phyloP scores from a whole-genome alignment of 2,797 vertebrate species.

The Cyclura pinguis region DNA sequence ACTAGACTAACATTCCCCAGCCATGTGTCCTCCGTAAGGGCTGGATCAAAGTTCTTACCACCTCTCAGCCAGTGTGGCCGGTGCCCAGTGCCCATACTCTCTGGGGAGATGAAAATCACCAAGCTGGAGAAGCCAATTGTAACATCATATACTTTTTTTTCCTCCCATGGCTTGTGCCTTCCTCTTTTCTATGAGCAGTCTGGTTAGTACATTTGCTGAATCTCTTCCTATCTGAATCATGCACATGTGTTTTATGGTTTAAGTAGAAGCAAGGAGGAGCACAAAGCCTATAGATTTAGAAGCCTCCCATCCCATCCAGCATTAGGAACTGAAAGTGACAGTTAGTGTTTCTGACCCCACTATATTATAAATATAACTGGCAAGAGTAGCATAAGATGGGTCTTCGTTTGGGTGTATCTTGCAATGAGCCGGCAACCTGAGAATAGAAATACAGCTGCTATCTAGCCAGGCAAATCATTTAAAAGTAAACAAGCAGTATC shows the following conservation, averaged over 20 bases:
- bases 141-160: not conserved
- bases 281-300: not conserved
- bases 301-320: not conserved
- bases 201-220: not conserved
- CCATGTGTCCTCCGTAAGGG: too few relatives aligned
- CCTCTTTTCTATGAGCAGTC: not conserved
- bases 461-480: too few relatives aligned
- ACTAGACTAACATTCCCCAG: too few relatives aligned
- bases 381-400: not conserved
- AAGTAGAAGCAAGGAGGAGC: not conserved
- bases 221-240: slow-evolving; percentile 24
- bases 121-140: not conserved
- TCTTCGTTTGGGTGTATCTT: not conserved
- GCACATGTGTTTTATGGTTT: not conserved
- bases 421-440: not conserved
- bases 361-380: not conserved
- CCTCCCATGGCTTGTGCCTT: not conserved
- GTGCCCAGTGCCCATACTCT: too few relatives aligned
- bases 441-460: too few relatives aligned
- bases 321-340: slow-evolving; percentile 67
- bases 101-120: not conserved
- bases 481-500: too few relatives aligned
- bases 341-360: slow-evolving; percentile 43
- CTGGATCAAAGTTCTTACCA: too few relatives aligned
- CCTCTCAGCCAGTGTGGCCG: too few relatives aligned